Percentiles rank a stretch among this genome's conserved stretches.
Evolutionary conservation across 2,888 invertebrate genomes (phyloP).

Genomic region (Patella depressa): DNA sequence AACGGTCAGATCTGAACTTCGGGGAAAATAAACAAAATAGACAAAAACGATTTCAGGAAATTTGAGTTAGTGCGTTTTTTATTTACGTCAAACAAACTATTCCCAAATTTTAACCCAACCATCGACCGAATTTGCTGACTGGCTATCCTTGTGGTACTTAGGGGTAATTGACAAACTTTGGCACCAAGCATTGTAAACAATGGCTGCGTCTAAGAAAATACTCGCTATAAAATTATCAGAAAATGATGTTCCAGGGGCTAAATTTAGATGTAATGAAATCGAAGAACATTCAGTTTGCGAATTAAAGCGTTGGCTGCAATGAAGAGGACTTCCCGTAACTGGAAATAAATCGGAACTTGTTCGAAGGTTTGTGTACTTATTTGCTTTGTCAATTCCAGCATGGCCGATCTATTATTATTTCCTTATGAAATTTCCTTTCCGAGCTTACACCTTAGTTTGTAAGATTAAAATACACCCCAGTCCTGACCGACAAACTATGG

Average conservation of each 20-base stretch:
- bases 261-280: constrained; percentile 19
- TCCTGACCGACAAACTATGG: too few relatives aligned
- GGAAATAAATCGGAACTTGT: neutral
- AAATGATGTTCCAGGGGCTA: constrained; percentile 28
- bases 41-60: too few relatives aligned
- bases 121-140: too few relatives aligned
- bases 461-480: too few relatives aligned
- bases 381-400: neutral
- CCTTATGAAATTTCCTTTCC: too few relatives aligned
- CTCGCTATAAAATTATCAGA: constrained; percentile 15
- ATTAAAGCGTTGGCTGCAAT: constrained; percentile 26
- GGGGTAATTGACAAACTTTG: neutral
- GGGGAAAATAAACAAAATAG: too few relatives aligned
- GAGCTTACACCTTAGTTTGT: too few relatives aligned
- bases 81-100: too few relatives aligned
- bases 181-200: neutral
- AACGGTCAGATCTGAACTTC: too few relatives aligned
- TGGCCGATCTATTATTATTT: neutral
- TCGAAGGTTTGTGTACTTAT: neutral
- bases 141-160: too few relatives aligned
- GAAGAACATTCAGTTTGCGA: constrained; percentile 22
- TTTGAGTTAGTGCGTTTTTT: too few relatives aligned
- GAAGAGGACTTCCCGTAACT: constrained; percentile 16
- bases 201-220: neutral
- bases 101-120: too few relatives aligned